phyloP scores from a whole-genome alignment of 2,113 vertebrate species.

The Butastur rufipennis region DNA sequence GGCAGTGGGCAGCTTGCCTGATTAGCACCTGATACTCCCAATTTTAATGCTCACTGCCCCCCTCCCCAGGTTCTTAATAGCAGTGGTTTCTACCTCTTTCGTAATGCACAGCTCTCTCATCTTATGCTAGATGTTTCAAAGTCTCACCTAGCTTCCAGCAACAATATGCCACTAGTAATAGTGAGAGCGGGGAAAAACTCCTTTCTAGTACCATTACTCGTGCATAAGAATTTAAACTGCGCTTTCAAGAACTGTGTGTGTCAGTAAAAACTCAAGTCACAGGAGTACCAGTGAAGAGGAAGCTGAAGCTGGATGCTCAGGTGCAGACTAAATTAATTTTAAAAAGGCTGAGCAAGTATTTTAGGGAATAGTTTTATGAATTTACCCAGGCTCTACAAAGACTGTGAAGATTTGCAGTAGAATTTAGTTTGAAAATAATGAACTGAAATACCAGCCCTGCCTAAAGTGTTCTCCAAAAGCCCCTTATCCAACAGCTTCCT shows the following conservation, averaged over 20 bases:
- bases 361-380: neutral
- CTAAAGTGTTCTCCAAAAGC: neutral
- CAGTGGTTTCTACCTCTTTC: neutral
- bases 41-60: neutral
- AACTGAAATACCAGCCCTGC: neutral
- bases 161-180: neutral
- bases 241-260: neutral
- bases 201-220: neutral
- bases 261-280: neutral
- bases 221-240: neutral
- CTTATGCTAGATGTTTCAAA: neutral
- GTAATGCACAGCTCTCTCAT: fast-evolving
- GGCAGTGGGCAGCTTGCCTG: neutral
- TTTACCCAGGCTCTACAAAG: neutral
- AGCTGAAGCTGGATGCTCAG: neutral
- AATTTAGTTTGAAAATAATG: neutral
- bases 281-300: neutral
- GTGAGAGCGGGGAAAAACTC: neutral
- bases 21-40: neutral
- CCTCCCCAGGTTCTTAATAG: neutral
- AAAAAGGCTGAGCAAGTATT: neutral
- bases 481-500: neutral
- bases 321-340: conserved; percentile 2
- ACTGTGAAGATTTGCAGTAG: neutral
- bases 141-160: neutral